These are phyloP conservation scores for Hippasteria phrygiana DNA, from an alignment of 53 echinoderm and acorn worm genomes.

Conservation along the genomic window DNA sequence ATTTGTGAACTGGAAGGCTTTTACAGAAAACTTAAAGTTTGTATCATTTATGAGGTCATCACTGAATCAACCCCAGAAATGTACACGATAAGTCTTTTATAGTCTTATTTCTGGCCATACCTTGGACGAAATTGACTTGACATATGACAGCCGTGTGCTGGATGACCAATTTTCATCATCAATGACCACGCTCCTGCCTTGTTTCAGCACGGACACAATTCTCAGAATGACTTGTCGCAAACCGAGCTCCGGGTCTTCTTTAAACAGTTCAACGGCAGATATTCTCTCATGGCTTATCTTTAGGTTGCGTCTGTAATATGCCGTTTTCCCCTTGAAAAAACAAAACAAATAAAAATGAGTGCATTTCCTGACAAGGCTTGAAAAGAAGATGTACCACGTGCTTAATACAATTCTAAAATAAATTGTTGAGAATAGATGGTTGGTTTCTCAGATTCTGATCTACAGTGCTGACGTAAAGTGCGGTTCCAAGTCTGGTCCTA, in stretches of 20 bases:
- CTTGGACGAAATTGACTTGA: slow-evolving; percentile 68
- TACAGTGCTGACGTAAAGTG: no score
- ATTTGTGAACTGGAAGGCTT: no score
- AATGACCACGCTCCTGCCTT: slow-evolving; percentile 64
- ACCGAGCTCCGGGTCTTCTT: slow-evolving; percentile 52
- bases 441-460: no score
- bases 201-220: slow-evolving; percentile 30
- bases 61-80: neutral
- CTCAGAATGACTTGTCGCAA: slow-evolving; percentile 62
- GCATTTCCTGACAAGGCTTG: no score
- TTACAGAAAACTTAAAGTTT: no score
- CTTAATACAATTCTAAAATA: no score
- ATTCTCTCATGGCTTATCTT: slow-evolving; percentile 52
- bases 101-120: slow-evolving; percentile 4
- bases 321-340: slow-evolving; percentile 70
- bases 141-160: slow-evolving; percentile 62
- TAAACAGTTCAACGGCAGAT: slow-evolving; percentile 63
- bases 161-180: slow-evolving; percentile 80
- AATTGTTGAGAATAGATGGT: no score
- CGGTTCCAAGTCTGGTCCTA: no score
- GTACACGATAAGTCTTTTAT: neutral
- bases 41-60: no score
- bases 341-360: neutral
- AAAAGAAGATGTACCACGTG: no score
- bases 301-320: slow-evolving; percentile 50